Evolutionary conservation across 2,113 vertebrate species (phyloP), one percentile per base, ranked within the genome.

Genomic region (Promerops cafer): DNA sequence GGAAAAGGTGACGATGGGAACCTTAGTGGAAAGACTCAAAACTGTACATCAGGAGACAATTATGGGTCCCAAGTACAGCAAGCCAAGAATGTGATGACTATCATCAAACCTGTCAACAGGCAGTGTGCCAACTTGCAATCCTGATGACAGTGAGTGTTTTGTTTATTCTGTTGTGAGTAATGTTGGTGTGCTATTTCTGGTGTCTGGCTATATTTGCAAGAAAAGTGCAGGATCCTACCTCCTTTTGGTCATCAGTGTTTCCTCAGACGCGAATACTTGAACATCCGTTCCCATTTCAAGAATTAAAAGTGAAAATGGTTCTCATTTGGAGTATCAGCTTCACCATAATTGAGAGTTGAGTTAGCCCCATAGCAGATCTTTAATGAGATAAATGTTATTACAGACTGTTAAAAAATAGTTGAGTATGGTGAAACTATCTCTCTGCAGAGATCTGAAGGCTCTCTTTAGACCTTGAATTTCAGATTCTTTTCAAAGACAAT

Each of bases 211-310:
- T 66, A 91, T 85, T 97, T 94, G 57, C 76, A 92, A 96, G 75
- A 90, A 81, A 94, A 95, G 72, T 42, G 87, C 79, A 42, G 8
- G 26, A 90, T 95, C 78, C 89, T 96, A 96, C 63, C 90, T 97
- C 92, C 65, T 95, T 78, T 87, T 83, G 79, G 82, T 96, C 90
- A 89, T 95, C 77, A 95, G 35, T 89, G 71, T 77, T 96, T 96
- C 74, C 87, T 96, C 85, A 90, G 80, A 94, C 31, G 74, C 4
- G 44, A 93, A 79, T 85, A 95, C 72, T 89, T 95, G 61, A 92
- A 84, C 84, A 91, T 91, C 83, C 56, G 27, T 89, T 95, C 91
- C 89, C 74, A 93, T 93, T 94, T 95, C 68, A 91, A 88, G 77
- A 69, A 84, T 94, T 81, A 85, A 96, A 95, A 83, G 33, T 91